phyloP scores from a whole-genome alignment of 2,113 vertebrate genomes.

The Ammodramus savannarum region DNA sequence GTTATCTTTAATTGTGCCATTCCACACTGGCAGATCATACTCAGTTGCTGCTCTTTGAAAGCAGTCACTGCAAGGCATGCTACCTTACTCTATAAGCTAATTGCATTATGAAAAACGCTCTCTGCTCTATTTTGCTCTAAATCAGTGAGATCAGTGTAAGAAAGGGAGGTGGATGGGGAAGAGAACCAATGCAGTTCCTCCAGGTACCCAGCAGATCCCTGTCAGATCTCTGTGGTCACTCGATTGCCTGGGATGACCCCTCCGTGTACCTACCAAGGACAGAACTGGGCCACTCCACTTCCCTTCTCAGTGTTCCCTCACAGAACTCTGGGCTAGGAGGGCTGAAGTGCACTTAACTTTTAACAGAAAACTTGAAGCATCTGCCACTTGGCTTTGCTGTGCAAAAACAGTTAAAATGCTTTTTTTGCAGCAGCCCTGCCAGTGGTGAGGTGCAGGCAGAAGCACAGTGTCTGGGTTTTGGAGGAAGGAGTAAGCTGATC shows the following conservation, averaged over 20 bases:
- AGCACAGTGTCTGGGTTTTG: not conserved
- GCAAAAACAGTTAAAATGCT: not conserved
- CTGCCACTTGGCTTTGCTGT: not conserved
- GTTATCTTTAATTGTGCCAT: not conserved
- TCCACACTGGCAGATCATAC: not conserved
- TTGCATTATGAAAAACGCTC: not conserved
- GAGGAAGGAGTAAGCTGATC: not conserved
- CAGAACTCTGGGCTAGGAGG: not conserved
- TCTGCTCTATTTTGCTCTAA: not conserved
- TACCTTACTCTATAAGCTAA: not conserved
- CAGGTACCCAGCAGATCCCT: not conserved
- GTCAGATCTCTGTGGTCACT: not conserved
- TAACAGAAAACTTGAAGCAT: not conserved
- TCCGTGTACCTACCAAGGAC: not conserved
- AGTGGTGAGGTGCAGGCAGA: not conserved
- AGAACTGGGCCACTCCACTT: not conserved
- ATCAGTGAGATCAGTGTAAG: not conserved
- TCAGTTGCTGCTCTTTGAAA: not conserved
- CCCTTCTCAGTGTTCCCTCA: not conserved
- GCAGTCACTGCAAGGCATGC: not conserved
- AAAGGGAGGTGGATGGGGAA: not conserved
- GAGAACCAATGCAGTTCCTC: fast-evolving
- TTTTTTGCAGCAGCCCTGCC: not conserved
- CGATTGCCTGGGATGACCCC: not conserved
- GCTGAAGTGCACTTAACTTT: not conserved